A percentile compares a stretch with the other conserved stretches of the same genome.
Evolutionary conservation across 1,140 invertebrate genomes (phyloP).

Genomic region (Cheumatopsyche charites): DNA sequence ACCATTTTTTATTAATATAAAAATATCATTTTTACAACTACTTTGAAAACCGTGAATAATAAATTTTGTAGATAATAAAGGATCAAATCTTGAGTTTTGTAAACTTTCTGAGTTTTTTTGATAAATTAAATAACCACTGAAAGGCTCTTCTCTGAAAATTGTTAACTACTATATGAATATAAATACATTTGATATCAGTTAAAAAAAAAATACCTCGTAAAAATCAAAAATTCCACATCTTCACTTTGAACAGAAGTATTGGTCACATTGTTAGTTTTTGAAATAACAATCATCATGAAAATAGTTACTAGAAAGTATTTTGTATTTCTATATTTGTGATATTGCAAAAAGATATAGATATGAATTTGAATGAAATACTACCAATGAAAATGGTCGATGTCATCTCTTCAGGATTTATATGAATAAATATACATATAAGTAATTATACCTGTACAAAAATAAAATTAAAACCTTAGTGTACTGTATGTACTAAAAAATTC

Average conservation of each 20-base stretch:
- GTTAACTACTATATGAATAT: not conserved
- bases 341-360: no score
- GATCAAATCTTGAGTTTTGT: slow-evolving; percentile 29
- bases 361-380: no score
- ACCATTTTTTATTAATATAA: slow-evolving; percentile 42
- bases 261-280: no score
- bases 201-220: not conserved
- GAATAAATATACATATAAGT: no score
- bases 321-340: no score
- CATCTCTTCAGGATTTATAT: no score
- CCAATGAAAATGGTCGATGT: no score
- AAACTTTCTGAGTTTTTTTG: slow-evolving; percentile 15
- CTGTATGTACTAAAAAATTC: no score
- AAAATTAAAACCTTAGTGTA: no score
- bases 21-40: slow-evolving; percentile 37
- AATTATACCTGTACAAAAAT: no score
- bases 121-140: slow-evolving; percentile 8
- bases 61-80: slow-evolving; percentile 32
- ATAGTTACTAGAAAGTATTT: no score
- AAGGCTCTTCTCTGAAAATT: slow-evolving; percentile 19
- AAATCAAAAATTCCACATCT: not conserved
- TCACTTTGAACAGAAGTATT: not conserved
- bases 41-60: slow-evolving; percentile 45
- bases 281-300: no score
- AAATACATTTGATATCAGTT: not conserved